Conservation (phyloP, 2,797 vertebrate genomes). For the Podarcis siculus region DNA sequence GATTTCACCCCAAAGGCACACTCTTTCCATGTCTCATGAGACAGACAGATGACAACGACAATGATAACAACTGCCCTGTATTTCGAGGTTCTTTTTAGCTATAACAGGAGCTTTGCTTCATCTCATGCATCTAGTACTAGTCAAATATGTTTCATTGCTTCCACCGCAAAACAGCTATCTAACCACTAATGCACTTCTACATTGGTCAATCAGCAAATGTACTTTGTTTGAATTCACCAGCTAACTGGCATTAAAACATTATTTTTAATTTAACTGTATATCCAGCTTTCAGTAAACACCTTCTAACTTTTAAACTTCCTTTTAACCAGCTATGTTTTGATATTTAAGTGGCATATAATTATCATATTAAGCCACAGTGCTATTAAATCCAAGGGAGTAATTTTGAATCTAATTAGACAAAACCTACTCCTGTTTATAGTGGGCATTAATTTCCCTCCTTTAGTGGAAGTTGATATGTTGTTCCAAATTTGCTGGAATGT, state of each 20-base stretch:
- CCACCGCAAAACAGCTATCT: too few species aligned
- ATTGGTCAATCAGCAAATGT: background rate
- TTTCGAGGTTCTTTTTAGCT: background rate
- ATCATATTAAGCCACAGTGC: constrained; percentile 44
- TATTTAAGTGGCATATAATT: constrained; percentile 55
- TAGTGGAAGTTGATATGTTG: background rate
- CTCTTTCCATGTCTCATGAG: too few species aligned
- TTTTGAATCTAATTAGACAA: constrained; percentile 7
- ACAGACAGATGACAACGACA: too few species aligned
- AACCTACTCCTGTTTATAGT: constrained; percentile 2
- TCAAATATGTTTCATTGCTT: background rate
- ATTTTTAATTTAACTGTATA: constrained; percentile 23
- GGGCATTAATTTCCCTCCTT: background rate
- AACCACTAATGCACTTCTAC: background rate
- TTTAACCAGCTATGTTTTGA: constrained; percentile 30
- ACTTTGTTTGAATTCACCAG: background rate
- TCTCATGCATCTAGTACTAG: background rate
- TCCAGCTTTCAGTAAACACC: constrained; percentile 25
- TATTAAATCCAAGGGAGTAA: constrained; percentile 47
- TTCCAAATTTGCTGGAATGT: background rate
- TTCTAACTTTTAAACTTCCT: constrained; percentile 40
- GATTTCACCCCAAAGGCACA: too few species aligned
- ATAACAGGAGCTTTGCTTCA: background rate
- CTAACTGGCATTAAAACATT: background rate
- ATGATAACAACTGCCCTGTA: background rate